phyloP scores from a whole-genome alignment of 2,888 invertebrate species.

The Dyspetes luteomarginatus region DNA sequence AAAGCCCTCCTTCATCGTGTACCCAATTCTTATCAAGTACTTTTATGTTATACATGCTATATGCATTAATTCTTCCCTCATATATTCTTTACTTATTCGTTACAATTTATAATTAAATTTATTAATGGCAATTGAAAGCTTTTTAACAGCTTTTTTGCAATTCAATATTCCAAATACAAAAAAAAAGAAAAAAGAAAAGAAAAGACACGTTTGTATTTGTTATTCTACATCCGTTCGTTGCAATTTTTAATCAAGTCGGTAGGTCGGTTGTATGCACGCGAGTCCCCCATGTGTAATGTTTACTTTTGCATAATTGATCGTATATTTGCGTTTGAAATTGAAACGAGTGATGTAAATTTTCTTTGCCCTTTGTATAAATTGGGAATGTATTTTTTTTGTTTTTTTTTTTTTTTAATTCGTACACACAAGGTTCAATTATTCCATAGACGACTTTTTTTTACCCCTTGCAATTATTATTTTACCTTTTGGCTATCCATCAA shows the following conservation, averaged over 20 bases:
- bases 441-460: slow-evolving; percentile 1
- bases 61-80: slow-evolving; percentile 49
- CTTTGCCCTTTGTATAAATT: background rate
- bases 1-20: slow-evolving; percentile 71
- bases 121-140: background rate
- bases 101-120: slow-evolving; percentile 22
- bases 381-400: background rate
- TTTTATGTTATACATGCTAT: slow-evolving; percentile 8
- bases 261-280: slow-evolving; percentile 6
- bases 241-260: background rate
- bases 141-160: background rate
- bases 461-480: background rate
- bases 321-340: slow-evolving; percentile 1
- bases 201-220: background rate
- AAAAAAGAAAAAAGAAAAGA: background rate
- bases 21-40: slow-evolving; percentile 62
- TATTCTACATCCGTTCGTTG: background rate
- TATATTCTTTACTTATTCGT: slow-evolving; percentile 33
- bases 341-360: background rate
- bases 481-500: background rate
- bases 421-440: too few species aligned
- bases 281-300: too few species aligned
- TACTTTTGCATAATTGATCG: slow-evolving; percentile 18
- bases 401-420: too few species aligned
- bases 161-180: background rate